Conservation (phyloP, 2,888 invertebrate species). For the Ormyrus nitidulus region DNA sequence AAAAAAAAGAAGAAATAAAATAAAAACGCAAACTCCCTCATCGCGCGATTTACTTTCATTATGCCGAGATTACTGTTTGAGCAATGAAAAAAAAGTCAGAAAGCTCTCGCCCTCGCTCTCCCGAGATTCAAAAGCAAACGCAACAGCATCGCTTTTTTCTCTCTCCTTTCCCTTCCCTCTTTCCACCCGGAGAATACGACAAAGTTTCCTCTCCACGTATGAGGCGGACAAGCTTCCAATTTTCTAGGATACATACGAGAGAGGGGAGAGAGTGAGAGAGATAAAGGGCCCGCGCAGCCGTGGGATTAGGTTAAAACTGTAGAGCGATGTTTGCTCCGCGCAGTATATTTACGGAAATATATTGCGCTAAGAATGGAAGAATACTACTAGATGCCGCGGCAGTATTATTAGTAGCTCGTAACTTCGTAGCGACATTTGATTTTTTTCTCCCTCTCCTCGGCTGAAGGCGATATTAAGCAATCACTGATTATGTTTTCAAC, state of each 20-base stretch:
- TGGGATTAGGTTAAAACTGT: conserved; percentile 14
- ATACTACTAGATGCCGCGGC: conserved; percentile 63
- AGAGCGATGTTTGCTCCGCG: conserved; percentile 15
- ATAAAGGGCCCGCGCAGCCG: not conserved
- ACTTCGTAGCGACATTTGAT: conserved; percentile 66
- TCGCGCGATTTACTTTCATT: conserved; percentile 14
- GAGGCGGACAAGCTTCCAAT: conserved; percentile 15
- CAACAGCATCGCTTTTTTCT: not conserved
- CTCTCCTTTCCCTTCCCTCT: not conserved
- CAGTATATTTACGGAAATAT: not conserved
- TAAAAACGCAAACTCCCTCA: not conserved
- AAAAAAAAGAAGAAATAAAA: too few species aligned
- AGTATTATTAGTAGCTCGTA: conserved; percentile 69
- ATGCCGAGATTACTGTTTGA: not conserved
- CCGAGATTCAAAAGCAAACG: not conserved
- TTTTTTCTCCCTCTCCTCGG: conserved; percentile 57
- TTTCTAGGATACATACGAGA: not conserved
- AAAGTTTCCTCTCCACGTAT: not conserved
- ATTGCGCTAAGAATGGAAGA: not conserved
- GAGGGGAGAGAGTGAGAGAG: not conserved
- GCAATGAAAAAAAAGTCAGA: not conserved
- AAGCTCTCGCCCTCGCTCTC: not conserved
- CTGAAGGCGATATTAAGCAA: not conserved
- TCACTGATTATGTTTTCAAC: not conserved
- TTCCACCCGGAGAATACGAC: not conserved